Conservation (phyloP, 2,113 vertebrate species). For the Collichthys lucidus region DNA sequence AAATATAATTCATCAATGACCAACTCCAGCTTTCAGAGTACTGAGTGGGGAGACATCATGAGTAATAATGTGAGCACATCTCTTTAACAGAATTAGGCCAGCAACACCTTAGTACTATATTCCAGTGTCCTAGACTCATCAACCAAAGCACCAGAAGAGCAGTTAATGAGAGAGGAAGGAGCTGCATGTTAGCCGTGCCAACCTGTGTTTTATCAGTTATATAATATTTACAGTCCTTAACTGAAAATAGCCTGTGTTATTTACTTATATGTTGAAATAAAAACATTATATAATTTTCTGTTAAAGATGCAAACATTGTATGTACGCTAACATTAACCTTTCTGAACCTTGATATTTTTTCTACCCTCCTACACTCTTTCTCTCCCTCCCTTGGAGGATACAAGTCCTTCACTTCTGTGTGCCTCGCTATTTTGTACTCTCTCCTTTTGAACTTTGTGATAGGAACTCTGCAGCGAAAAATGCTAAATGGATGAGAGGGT, state of each 20-base stretch:
- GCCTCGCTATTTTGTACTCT: constrained; percentile 32
- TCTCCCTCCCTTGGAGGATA: constrained; percentile 30
- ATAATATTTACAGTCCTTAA: background rate
- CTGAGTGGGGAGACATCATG: constrained; percentile 3
- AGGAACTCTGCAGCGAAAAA: background rate
- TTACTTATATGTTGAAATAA: background rate
- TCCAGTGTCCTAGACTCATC: constrained; percentile 2
- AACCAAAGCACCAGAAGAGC: background rate
- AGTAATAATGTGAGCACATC: background rate
- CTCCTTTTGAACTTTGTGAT: constrained; percentile 7
- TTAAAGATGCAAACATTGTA: background rate
- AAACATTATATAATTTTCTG: background rate
- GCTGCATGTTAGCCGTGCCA: background rate
- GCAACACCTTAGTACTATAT: background rate
- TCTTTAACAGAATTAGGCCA: constrained; percentile 35
- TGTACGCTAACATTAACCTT: background rate
- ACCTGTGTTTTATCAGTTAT: background rate
- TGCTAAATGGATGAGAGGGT: constrained; percentile 23
- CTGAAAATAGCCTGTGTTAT: background rate
- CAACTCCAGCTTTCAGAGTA: background rate
- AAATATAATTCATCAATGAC: background rate
- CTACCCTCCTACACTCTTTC: background rate
- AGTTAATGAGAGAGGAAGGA: constrained; percentile 1
- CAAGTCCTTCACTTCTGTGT: constrained; percentile 6
- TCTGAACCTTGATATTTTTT: background rate